A percentile compares a stretch with the other conserved stretches of the same genome.
Conservation (phyloP, 2,888 invertebrate species). For the Neoitamus cyanurus region DNA sequence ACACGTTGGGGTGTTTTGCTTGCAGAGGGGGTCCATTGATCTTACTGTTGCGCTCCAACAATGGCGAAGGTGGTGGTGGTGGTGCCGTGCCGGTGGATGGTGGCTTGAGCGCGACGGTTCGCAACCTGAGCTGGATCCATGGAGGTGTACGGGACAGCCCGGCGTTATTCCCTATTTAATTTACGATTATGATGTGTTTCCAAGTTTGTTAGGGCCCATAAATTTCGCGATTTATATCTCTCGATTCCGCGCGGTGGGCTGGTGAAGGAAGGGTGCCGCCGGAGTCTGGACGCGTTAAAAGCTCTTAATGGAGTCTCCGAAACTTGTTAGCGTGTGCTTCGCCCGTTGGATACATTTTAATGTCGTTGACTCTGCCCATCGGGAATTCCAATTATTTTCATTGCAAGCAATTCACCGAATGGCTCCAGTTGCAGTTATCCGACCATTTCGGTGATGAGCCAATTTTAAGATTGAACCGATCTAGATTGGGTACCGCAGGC, state of each 20-base stretch:
- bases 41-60: background rate
- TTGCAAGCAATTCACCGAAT: background rate
- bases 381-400: slow-evolving; percentile 5
- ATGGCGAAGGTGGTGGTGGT: background rate
- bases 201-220: slow-evolving; percentile 4
- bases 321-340: background rate
- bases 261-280: background rate
- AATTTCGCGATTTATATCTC: slow-evolving; percentile 18
- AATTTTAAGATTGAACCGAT: background rate
- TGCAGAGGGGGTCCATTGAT: background rate
- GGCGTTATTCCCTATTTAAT: background rate
- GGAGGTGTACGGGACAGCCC: background rate
- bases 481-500: background rate
- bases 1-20: background rate
- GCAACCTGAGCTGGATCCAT: background rate
- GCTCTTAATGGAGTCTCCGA: background rate
- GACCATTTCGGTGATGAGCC: background rate
- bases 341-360: background rate
- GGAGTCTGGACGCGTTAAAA: background rate
- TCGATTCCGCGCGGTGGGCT: background rate
- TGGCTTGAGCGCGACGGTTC: background rate
- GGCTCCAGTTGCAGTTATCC: background rate
- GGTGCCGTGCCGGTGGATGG: background rate
- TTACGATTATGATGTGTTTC: slow-evolving; percentile 11
- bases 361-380: background rate